Percentiles rank a stretch among this genome's conserved stretches.
phyloP scores from a whole-genome alignment of 2,888 invertebrate species.

The Drosophila mayaguana region DNA sequence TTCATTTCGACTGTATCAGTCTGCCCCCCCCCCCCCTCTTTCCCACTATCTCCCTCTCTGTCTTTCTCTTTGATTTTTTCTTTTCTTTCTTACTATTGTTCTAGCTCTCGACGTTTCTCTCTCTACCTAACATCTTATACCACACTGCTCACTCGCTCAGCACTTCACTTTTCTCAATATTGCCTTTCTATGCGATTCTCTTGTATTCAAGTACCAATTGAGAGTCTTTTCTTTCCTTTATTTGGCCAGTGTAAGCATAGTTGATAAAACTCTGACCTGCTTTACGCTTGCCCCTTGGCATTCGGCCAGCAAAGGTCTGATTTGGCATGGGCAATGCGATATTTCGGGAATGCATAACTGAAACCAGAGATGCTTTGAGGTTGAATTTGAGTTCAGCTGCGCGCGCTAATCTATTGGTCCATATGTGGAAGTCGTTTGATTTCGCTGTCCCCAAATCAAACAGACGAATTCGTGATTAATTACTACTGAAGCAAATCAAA shows the following conservation, averaged over 20 bases:
- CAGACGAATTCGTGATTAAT: conserved; percentile 8
- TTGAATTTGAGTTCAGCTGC: background rate
- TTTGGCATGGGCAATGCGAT: background rate
- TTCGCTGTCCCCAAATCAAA: background rate
- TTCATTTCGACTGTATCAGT: too few species aligned
- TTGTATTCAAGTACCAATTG: background rate
- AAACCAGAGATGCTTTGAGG: fast-evolving
- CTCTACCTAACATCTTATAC: background rate
- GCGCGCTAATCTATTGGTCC: background rate
- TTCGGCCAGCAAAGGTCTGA: conserved; percentile 3
- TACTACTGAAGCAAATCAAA: background rate
- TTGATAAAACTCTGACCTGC: background rate
- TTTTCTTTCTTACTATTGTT: background rate
- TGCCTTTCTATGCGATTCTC: conserved; percentile 1
- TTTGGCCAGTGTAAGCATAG: background rate
- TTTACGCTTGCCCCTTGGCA: background rate
- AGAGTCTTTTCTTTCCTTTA: background rate
- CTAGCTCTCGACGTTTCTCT: background rate
- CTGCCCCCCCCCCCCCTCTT: too few species aligned
- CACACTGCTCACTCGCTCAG: background rate
- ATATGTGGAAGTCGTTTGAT: background rate
- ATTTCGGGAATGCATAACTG: background rate
- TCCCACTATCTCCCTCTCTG: background rate
- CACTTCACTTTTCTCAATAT: background rate
- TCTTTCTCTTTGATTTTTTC: background rate